Evolutionary conservation across 1,140 invertebrate species (phyloP).

Genomic region (Pseudomyrmex flavicornis): DNA sequence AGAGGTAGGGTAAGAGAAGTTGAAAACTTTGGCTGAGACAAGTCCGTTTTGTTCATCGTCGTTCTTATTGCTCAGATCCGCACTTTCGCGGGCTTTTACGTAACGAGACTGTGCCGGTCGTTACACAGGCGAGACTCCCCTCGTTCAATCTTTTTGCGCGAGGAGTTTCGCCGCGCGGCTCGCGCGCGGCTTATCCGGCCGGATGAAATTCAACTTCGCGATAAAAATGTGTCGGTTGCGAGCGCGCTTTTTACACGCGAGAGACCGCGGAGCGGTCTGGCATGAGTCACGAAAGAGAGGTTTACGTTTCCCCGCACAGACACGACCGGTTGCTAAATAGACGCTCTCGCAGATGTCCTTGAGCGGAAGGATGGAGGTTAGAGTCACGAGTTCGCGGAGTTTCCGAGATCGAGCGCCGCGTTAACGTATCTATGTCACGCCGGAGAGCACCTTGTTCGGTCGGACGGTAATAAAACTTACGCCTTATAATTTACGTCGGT

Average conservation of each 20-base stretch:
- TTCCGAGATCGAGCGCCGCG: conserved; percentile 34
- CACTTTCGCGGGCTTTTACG: conserved; percentile 44
- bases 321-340: conserved; percentile 44
- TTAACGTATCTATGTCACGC: conserved; percentile 55
- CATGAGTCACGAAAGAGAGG: conserved; percentile 52
- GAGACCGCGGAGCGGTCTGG: neutral
- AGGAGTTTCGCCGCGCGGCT: neutral
- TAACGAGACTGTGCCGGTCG: conserved; percentile 4
- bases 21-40: conserved; percentile 5
- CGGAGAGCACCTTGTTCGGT: conserved; percentile 40
- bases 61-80: conserved; percentile 4
- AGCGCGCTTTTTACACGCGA: conserved; percentile 31
- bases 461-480: conserved; percentile 14
- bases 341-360: conserved; percentile 33
- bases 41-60: neutral
- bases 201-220: conserved; percentile 39
- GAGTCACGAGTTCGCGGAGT: conserved; percentile 51
- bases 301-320: conserved; percentile 26
- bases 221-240: conserved; percentile 35
- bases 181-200: conserved; percentile 17
- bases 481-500: conserved; percentile 47
- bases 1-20: neutral
- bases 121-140: neutral
- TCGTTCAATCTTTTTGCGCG: conserved; percentile 16
- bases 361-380: conserved; percentile 53